A percentile compares a stretch with the other conserved stretches of the same genome.
Conservation (phyloP, 2,888 invertebrate genomes). For the Pantelozetes paolii region DNA sequence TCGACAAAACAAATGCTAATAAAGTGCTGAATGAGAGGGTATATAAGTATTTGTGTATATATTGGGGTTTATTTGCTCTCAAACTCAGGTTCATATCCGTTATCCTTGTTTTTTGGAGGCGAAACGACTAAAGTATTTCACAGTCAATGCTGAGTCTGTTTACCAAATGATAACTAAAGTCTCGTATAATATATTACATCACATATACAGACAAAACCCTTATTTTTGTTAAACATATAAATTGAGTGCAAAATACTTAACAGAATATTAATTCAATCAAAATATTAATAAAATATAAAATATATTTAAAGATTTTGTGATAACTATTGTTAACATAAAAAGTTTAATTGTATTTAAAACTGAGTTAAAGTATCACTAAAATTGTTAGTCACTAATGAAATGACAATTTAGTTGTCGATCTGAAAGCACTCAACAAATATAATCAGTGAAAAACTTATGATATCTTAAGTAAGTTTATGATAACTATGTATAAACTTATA, state of each 20-base stretch:
- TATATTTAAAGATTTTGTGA: no score
- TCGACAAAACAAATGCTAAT: neutral
- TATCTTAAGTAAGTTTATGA: constrained; percentile 5
- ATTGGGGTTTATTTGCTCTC: constrained; percentile 22
- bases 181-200: constrained; percentile 32
- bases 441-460: constrained; percentile 18
- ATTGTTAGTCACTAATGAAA: neutral
- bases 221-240: neutral
- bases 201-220: constrained; percentile 16
- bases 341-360: no score
- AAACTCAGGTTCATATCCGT: constrained; percentile 35
- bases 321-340: no score
- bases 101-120: constrained; percentile 35
- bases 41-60: neutral
- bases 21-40: constrained; percentile 13
- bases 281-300: no score
- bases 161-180: constrained; percentile 24
- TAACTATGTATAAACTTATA: neutral
- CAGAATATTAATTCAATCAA: neutral
- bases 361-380: no score
- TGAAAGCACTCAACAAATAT: constrained; percentile 24
- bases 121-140: neutral
- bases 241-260: neutral
- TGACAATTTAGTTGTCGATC: neutral
- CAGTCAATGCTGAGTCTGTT: constrained; percentile 14